Base-by-base conservation (phyloP, 1,140 invertebrate species). In the Drosophila nigromelanica region DNA sequence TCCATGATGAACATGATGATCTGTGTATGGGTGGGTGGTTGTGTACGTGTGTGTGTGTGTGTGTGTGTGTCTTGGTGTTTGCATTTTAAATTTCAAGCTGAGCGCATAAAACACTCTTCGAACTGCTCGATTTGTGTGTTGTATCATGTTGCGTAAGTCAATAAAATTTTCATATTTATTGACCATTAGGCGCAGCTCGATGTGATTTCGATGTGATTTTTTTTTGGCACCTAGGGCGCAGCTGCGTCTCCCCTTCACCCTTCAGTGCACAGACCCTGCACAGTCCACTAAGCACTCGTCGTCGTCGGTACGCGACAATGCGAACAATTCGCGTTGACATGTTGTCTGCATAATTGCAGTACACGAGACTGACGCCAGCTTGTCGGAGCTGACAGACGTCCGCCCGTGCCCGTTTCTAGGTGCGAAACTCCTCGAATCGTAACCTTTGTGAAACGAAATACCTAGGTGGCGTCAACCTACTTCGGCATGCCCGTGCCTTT, bases 291-390 rank as follows among this genome's bases (percentile, higher is more conserved):
- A 24, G 5, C 43, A 7, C n/a, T 12, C 15, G 61, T 64, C 42
- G 50, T 64, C 42, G 50, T 37, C 37, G 51, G 11, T 37, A 27
- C 52, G 21, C 74, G 70, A 67, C 78, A 89, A 90, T 90, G 76
- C 80, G 50, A 90, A 86, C 80, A 89, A 90, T 90, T 78, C 80
- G 73, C 80, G 89, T 74, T 89, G 89, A 90, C 89, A 90, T 90
- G 68, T 81, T 90, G 89, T 90, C 89, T 90, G 78, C 89, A 90
- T 90, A 90, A 90, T 89, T 90, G 89, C 89, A 89, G 77, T 73
- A 87, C 80, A 82, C 74, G 81, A 86, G 81, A 86, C 83, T 83
- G 83, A 89, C 83, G 83, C 83, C 83, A 83, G 68, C 80, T 62
- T 74, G 81, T 82, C 82, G 81, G 75, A 45, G 51, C 56, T 55